Base-by-base conservation (phyloP, 2,113 vertebrate species). In the Heterocephalus glaber region DNA sequence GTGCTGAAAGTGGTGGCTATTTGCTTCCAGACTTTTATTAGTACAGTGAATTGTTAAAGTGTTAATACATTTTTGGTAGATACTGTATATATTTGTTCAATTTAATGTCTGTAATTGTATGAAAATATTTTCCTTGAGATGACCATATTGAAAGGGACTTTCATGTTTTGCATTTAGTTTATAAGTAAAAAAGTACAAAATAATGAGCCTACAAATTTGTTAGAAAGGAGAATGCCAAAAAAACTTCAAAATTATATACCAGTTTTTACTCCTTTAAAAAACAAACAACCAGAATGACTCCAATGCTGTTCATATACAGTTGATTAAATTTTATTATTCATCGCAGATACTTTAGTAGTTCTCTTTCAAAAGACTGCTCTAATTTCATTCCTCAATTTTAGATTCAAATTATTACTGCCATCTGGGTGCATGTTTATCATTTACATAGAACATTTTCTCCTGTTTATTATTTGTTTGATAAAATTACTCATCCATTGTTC, bases 391-490 rank as follows among this genome's bases (percentile, higher is more conserved):
- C 3, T 76, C 41, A 41, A 1, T 63, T 89, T 96, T 44, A 7
- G 26, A 94, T 28, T 33, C 38, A 82, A 89, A 90, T 79, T 83
- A 9, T 90, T 58, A 7, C 60, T 82, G 26, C 44, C 81, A 56
- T 66, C 47, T 66, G 28, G 44, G 77, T 81, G 14, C 33, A 38
- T 44, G 7, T 86, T 82, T 81, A 82, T 86, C 24, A 66, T 74
- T 92, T 92, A 89, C 41, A 88, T 4, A 26, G 33, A 60, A 66
- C 90, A 72, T 52, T 58, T 30, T 56, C 22, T 5, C 11, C 33
- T 72, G 20, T 26, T 54, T 61, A 26, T 81, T 47, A 77, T 74
- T 77, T 93, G 60, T 97, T 90, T 26, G 90, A n/a, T 92, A 90
- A 54, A 77, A 41, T 30, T 86, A 56, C 74, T 24, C n/a, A 68